Base-by-base conservation (phyloP, 2,888 invertebrate genomes). In the Amblyjoppa proteus region DNA sequence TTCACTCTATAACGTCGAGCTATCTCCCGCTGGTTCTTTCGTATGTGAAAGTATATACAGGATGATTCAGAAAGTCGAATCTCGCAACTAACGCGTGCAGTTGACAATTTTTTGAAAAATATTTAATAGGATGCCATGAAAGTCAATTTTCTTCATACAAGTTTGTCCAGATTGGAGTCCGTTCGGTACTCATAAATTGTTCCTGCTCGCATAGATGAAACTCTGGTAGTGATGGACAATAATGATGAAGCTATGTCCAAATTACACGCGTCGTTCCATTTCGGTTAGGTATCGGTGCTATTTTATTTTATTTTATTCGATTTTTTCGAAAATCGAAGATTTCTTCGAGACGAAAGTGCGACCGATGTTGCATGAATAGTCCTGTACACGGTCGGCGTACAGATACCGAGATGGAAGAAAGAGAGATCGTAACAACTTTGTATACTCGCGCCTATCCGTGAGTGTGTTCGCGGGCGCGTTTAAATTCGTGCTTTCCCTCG, bases 21-120 rank as follows among this genome's bases (percentile, higher is more conserved):
- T 85, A 82, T 82, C 82, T 81, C 81, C 64, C 56, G 79, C 38
- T 80, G 68, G 38, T 77, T 85, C 61, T 76, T 78, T 79, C 78
- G 73, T 51, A 49, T 49, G 77, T 45, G 73, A 34, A 75, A 13
- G 28, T 69, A 69, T 34, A 20, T 85, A 85, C 75, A 82, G 81
- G 74, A 61, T 51, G 45, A 66, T 85, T 78, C 84, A 81, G 53
- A 77, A 84, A 64, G 31, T 64, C 64, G 31, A 31, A 16, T 6
- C 34, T 31, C 64, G 31, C 34, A 31, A 61, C 13, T 7, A 31
- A 0, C 0, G 31, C 2, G n/a, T 6, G 64, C 0, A 16, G 16
- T 64, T 3, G 0, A 41, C 1, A 34, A 34, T 41, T 41, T 41
- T 41, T 11, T 58, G 9, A 58, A 58, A 58, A 28, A 58, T 28